Evolutionary conservation across 1,140 invertebrate genomes (phyloP).

Genomic region (Sycobia sp.): DNA sequence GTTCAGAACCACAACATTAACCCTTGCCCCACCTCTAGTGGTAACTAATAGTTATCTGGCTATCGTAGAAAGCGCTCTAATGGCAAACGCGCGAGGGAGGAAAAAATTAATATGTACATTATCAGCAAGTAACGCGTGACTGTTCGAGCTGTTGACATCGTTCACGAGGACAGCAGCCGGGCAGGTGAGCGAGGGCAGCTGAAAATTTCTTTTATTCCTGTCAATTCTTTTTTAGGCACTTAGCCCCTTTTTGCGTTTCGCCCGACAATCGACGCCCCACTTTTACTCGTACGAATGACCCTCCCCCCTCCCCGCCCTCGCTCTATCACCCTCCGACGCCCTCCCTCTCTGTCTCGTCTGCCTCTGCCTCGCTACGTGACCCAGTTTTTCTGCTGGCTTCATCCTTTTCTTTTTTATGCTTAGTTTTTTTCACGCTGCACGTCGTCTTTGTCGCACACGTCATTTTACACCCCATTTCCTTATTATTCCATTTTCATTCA

Average conservation of each 20-base stretch:
- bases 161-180: too few species aligned
- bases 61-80: too few species aligned
- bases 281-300: constrained; percentile 2
- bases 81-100: too few species aligned
- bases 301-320: not conserved
- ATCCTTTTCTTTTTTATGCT: not conserved
- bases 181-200: too few species aligned
- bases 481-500: constrained; percentile 17
- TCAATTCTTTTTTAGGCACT: too few species aligned
- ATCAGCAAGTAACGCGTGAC: too few species aligned
- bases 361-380: not conserved
- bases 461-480: constrained; percentile 25
- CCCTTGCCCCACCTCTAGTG: too few species aligned
- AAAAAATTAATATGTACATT: too few species aligned
- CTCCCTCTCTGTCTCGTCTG: not conserved
- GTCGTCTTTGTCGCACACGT: constrained; percentile 15
- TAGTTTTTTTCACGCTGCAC: not conserved
- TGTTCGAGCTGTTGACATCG: too few species aligned
- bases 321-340: not conserved
- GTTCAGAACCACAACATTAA: too few species aligned
- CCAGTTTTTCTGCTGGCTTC: not conserved
- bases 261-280: constrained; percentile 21
- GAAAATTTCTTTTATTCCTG: too few species aligned
- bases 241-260: constrained; percentile 13
- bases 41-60: too few species aligned